These are phyloP conservation scores for Mesochorus sp. DNA, from an alignment of 2,888 invertebrate species.

Conservation along the genomic window DNA sequence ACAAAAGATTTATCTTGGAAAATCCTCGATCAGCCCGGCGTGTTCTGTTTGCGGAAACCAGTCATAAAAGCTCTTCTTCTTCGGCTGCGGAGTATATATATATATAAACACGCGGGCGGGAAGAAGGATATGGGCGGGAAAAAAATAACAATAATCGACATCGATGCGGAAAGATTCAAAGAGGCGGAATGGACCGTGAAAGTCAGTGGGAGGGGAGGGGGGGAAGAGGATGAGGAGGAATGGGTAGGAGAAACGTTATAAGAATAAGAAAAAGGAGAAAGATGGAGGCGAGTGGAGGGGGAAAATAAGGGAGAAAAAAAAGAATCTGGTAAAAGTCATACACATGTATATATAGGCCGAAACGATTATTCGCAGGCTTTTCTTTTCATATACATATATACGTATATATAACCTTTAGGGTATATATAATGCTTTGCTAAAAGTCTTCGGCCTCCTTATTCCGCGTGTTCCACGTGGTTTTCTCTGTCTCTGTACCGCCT, in stretches of 20 bases:
- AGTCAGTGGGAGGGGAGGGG: not conserved
- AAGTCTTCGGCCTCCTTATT: not conserved
- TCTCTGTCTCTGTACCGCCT: not conserved
- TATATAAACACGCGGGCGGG: not conserved
- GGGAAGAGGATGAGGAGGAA: too few species aligned
- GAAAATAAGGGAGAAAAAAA: constrained; percentile 28
- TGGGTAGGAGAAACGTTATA: too few species aligned
- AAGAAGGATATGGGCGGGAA: not conserved
- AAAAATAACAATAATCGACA: constrained; percentile 43
- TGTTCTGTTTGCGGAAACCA: constrained; percentile 21
- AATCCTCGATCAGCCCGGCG: not conserved
- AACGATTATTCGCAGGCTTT: constrained; percentile 32
- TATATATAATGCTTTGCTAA: constrained; percentile 16
- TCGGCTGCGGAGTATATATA: too few species aligned
- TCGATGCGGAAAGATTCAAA: constrained; percentile 42
- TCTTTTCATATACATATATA: not conserved
- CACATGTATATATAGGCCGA: not conserved
- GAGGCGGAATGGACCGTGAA: constrained; percentile 41
- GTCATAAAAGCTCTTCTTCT: constrained; percentile 40
- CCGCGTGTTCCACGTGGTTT: constrained; percentile 21
- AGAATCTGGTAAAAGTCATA: constrained; percentile 55
- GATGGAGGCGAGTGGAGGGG: not conserved
- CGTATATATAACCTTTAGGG: too few species aligned
- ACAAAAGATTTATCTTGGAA: not conserved
- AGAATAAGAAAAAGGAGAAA: not conserved